Percentiles rank a stretch among this genome's conserved stretches.
phyloP scores from a whole-genome alignment of 1,140 invertebrate genomes.

The Tribolium madens region DNA sequence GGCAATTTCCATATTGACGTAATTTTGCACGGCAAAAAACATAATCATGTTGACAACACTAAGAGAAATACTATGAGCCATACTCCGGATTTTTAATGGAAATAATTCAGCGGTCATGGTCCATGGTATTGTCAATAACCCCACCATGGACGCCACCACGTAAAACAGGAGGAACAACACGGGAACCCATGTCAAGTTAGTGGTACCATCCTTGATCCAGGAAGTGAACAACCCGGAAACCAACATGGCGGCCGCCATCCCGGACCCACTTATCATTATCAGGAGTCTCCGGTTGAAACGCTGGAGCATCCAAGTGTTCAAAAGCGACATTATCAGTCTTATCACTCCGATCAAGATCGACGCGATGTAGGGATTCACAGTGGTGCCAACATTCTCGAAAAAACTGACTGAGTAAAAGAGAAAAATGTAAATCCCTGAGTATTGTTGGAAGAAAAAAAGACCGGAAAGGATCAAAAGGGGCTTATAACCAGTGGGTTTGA shows the following conservation, averaged over 20 bases:
- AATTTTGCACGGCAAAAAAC: constrained; percentile 69
- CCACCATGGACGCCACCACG: constrained; percentile 70
- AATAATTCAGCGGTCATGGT: constrained; percentile 73
- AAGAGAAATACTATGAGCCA: constrained; percentile 63
- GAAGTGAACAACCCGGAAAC: constrained; percentile 68
- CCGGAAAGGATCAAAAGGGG: constrained; percentile 69
- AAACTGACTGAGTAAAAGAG: constrained; percentile 77
- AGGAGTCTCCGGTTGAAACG: constrained; percentile 67
- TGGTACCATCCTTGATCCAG: constrained; percentile 61
- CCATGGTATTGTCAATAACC: constrained; percentile 71
- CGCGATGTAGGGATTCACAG: constrained; percentile 66
- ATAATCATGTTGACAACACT: constrained; percentile 68
- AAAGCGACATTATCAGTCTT: constrained; percentile 71
- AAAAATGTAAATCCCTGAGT: constrained; percentile 74
- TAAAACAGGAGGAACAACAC: constrained; percentile 22
- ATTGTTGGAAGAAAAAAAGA: constrained; percentile 72
- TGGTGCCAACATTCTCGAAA: constrained; percentile 67
- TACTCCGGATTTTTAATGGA: constrained; percentile 69
- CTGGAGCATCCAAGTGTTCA: constrained; percentile 68
- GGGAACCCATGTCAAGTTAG: constrained; percentile 25
- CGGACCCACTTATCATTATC: constrained; percentile 66
- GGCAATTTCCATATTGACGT: constrained; percentile 60
- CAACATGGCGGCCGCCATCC: constrained; percentile 68
- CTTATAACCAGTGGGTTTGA: constrained; percentile 70
- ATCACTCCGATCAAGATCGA: constrained; percentile 74